phyloP scores from a whole-genome alignment of 1,140 invertebrate genomes.

The Bombus haemorrhoidalis region DNA sequence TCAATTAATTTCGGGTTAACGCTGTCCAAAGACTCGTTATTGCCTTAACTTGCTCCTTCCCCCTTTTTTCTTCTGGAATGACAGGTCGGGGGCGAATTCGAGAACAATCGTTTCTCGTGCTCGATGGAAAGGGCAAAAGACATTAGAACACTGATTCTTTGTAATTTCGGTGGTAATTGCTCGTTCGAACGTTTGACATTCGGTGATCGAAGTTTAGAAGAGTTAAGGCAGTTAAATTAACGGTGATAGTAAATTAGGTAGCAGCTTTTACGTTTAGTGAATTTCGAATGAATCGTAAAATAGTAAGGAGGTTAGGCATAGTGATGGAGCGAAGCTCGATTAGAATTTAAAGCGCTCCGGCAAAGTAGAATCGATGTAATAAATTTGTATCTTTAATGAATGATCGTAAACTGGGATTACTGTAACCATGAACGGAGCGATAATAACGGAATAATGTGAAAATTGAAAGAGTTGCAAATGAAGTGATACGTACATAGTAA shows the following conservation, averaged over 20 bases:
- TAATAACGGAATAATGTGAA: no score
- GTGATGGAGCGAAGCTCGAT: neutral
- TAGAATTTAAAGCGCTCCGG: neutral
- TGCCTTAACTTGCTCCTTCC: slow-evolving; percentile 31
- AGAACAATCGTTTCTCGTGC: slow-evolving; percentile 12
- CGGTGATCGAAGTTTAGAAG: neutral
- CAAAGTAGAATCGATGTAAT: neutral
- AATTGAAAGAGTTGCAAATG: no score
- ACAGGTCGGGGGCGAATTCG: neutral
- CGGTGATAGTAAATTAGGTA: neutral
- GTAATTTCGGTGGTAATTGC: neutral
- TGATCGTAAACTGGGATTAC: neutral
- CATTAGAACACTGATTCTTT: neutral
- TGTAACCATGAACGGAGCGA: neutral
- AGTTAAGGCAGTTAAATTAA: neutral
- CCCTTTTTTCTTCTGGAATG: neutral
- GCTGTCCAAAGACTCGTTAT: slow-evolving; percentile 46
- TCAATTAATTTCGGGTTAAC: slow-evolving; percentile 60
- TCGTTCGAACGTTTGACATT: neutral
- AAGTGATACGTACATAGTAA: no score
- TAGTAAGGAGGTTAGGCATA: neutral
- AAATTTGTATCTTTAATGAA: neutral
- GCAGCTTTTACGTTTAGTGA: neutral
- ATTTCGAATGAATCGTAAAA: neutral
- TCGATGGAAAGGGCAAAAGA: no score